Percentiles rank a stretch among this genome's conserved stretches.
Conservation (phyloP, 2,113 vertebrate species). For the Promerops cafer region DNA sequence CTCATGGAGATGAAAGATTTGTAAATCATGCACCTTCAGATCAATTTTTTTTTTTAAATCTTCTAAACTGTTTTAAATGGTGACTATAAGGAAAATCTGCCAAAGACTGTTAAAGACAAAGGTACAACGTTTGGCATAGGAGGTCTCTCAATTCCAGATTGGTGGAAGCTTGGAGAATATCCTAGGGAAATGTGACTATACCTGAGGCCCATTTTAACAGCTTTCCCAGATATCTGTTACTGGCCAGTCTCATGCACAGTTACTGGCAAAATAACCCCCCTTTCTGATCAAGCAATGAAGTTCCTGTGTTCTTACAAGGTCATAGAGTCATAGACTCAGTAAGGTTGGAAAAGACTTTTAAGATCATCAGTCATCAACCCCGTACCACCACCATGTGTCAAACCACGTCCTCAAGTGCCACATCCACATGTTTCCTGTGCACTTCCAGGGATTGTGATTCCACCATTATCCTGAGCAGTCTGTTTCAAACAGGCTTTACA, state of each 20-base stretch:
- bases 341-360: background rate
- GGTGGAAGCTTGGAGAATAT: background rate
- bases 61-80: background rate
- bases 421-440: background rate
- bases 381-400: background rate
- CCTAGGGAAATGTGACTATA: background rate
- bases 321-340: background rate
- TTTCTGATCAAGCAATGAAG: background rate
- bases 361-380: background rate
- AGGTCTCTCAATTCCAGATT: background rate
- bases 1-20: background rate
- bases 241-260: background rate
- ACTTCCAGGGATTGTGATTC: background rate
- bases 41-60: background rate
- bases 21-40: background rate
- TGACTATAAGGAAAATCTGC: background rate
- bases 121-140: accelerated
- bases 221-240: background rate
- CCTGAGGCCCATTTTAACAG: background rate
- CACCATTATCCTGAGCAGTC: background rate
- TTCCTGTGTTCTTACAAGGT: background rate
- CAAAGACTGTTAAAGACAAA: background rate
- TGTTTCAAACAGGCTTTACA: background rate
- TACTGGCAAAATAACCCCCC: background rate
- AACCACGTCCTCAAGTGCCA: background rate